A percentile compares a stretch with the other conserved stretches of the same genome.
These are phyloP conservation scores for Bombus haemorrhoidalis DNA, from an alignment of 1,140 invertebrate species.

Conservation along the genomic window DNA sequence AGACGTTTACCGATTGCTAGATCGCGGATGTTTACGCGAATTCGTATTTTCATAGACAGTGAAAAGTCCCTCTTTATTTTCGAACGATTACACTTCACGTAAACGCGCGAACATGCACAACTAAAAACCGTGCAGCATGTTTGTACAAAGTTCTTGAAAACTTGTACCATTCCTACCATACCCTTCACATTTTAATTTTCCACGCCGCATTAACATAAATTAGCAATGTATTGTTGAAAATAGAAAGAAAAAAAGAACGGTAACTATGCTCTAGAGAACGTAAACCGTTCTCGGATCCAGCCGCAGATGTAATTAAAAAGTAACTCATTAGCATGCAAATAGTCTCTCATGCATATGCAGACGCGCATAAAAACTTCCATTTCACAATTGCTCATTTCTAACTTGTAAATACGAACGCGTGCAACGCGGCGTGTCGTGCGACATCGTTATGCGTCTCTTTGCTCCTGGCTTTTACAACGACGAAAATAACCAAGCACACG, in stretches of 20 bases:
- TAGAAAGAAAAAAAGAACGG: neutral
- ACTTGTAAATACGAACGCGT: neutral
- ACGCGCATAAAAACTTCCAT: constrained; percentile 21
- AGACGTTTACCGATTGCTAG: neutral
- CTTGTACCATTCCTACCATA: neutral
- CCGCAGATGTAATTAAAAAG: constrained; percentile 23
- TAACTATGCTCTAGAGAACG: neutral
- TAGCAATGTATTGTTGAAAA: neutral
- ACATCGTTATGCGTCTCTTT: neutral
- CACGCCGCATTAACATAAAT: neutral
- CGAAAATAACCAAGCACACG: constrained; percentile 8
- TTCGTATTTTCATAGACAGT: neutral
- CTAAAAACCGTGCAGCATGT: neutral
- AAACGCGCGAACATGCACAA: neutral
- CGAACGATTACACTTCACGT: neutral
- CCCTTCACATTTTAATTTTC: neutral
- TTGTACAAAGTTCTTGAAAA: neutral
- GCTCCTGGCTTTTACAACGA: neutral
- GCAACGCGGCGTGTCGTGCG: neutral
- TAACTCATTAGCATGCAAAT: constrained; percentile 34
- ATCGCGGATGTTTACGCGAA: neutral
- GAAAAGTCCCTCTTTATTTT: neutral
- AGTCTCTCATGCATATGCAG: neutral
- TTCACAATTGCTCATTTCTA: constrained; percentile 29
- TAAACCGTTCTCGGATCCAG: neutral